Conservation (phyloP, 1,140 invertebrate genomes). For the Macrobrachium nipponense region DNA sequence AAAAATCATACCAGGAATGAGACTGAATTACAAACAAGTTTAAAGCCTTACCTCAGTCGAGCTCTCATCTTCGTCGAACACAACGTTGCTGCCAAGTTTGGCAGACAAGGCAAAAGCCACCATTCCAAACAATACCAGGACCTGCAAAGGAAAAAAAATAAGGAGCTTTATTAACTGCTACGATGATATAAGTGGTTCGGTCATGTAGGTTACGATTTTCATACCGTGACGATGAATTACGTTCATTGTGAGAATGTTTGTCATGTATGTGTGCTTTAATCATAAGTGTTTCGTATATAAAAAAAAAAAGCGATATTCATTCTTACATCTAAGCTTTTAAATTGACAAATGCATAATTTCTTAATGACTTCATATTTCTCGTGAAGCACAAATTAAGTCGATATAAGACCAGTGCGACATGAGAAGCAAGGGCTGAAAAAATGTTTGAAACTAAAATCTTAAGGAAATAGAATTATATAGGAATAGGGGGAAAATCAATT, state of each 20-base stretch:
- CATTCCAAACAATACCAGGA: conserved; percentile 5
- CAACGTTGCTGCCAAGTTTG: background rate
- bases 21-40: background rate
- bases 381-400: no score
- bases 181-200: background rate
- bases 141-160: background rate
- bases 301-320: no score
- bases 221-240: background rate
- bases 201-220: background rate
- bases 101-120: conserved; percentile 12
- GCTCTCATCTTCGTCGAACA: background rate
- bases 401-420: background rate
- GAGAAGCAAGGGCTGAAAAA: background rate
- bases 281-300: no score
- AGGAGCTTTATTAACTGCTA: no score
- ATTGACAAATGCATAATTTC: no score
- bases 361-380: background rate
- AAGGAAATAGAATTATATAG: background rate
- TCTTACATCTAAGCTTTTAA: background rate
- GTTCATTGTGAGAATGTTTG: no score
- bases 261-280: no score
- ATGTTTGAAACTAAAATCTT: background rate
- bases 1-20: background rate
- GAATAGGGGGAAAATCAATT: background rate
- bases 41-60: background rate